Conservation (phyloP, 2,888 invertebrate genomes). For the Ochropleura plecta region DNA sequence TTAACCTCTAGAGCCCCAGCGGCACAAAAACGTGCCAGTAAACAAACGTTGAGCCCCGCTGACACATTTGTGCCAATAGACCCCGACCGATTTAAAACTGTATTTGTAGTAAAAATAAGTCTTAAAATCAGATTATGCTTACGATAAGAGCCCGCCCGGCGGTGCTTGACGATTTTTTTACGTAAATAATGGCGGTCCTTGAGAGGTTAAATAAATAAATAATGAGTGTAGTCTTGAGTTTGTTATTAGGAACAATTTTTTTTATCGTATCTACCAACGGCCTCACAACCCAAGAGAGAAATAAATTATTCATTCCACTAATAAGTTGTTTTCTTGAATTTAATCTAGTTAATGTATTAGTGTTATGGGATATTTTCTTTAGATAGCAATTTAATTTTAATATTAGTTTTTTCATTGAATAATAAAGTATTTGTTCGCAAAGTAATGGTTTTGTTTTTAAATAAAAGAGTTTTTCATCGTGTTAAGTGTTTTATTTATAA, state of each 20-base stretch:
- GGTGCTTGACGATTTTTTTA: no score
- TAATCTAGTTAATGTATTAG: slow-evolving; percentile 47
- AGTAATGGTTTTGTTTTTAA: slow-evolving; percentile 18
- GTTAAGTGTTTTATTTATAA: neutral
- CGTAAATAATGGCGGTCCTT: no score
- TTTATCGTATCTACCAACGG: neutral
- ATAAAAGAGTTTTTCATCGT: neutral
- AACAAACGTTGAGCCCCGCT: no score
- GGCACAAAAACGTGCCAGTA: no score
- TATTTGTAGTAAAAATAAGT: no score
- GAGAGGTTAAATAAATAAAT: neutral
- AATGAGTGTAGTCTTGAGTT: slow-evolving; percentile 16
- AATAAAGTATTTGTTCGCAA: slow-evolving; percentile 2
- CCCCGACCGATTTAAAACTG: no score
- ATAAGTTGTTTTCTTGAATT: slow-evolving; percentile 36
- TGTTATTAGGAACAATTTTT: neutral
- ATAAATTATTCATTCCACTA: slow-evolving; percentile 51
- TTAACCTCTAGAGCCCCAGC: no score
- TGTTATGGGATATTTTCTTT: slow-evolving; percentile 21
- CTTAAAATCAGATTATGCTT: no score
- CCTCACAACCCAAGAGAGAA: slow-evolving; percentile 11
- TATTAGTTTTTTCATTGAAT: slow-evolving; percentile 15
- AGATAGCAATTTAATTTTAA: slow-evolving; percentile 34
- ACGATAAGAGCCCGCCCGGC: no score
- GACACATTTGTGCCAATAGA: no score